Evolutionary conservation across 2,888 invertebrate genomes (phyloP), one percentile per base, ranked within the genome.

Genomic region (Myathropa florea): DNA sequence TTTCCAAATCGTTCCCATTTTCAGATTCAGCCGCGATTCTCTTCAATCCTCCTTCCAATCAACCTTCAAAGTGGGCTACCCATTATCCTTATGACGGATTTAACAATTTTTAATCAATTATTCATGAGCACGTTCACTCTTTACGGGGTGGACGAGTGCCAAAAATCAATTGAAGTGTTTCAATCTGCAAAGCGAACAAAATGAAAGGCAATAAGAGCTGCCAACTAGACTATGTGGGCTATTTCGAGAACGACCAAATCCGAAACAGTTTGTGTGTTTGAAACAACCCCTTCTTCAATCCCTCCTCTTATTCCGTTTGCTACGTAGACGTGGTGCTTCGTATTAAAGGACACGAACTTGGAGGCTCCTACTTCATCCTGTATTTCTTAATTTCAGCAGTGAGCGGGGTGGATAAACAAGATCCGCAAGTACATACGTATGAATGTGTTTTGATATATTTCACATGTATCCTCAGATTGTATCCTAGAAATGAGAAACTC

Each of bases 401-500:
- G 59, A 39, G 59, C 1, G n/a, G 26, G 53, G 33, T 1, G 39
- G 26, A 26, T 39, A 53, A 39, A 55, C 14, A 14, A 53, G 21
- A n/a, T 18, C 46, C 46, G 18, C 67, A 3, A 7, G 6, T 18
- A 67, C 28, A 53, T 53, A 21, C 55, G 12, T 28, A 3, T 39
- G 14, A 60, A 39, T 14, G 68, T 60, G 7, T 26, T 33, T 46
- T 63, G 60, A 33, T 70, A 75, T 39, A 65, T 53, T 36, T 70
- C 14, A 75, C 36, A 59, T 60, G 57, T 68, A 46, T 55, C 57
- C 61, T 39, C 61, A 60, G 60, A 67, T 81, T 76, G 72, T 77
- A 60, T 63, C 64, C 28, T 12, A 46, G 60, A 73, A 68, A 77
- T 71, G 77, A 63, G 53, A 73, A 85, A 81, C 81, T 85, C 81